phyloP scores from a whole-genome alignment of 2,797 vertebrate genomes.

The Sphaeramia orbicularis region DNA sequence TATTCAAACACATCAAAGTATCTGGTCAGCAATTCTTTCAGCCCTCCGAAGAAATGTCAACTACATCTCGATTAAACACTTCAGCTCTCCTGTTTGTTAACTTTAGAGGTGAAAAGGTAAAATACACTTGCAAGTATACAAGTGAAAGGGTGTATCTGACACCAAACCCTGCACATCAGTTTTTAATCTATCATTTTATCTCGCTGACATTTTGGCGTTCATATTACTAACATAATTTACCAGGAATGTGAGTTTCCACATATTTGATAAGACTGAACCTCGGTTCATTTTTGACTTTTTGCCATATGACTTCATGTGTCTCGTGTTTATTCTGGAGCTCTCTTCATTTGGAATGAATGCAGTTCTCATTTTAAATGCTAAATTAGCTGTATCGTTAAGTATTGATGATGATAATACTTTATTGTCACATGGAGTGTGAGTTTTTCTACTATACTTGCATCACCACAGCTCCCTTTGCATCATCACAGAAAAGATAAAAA shows the following conservation, averaged over 20 bases:
- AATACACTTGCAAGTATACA: background rate
- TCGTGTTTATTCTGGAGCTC: background rate
- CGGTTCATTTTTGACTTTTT: background rate
- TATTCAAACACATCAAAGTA: too few species aligned
- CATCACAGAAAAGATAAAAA: too few species aligned
- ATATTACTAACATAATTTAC: constrained; percentile 1
- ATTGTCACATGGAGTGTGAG: too few species aligned
- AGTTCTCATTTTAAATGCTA: background rate
- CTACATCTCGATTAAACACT: too few species aligned
- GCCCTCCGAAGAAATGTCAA: too few species aligned
- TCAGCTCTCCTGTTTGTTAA: too few species aligned
- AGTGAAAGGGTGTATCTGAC: background rate
- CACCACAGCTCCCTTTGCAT: too few species aligned
- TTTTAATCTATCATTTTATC: background rate
- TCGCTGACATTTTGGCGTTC: background rate
- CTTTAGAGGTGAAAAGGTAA: constrained; percentile 1
- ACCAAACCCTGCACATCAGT: background rate
- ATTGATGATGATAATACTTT: too few species aligned
- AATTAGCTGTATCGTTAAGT: too few species aligned
- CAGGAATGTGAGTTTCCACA: background rate
- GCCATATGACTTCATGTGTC: background rate
- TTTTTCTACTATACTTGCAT: too few species aligned
- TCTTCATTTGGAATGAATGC: background rate
- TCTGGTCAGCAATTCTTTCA: too few species aligned
- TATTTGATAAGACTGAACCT: constrained; percentile 1